Base-by-base conservation (phyloP, 2,797 vertebrate species). In the Spinibarbus caldwelli region DNA sequence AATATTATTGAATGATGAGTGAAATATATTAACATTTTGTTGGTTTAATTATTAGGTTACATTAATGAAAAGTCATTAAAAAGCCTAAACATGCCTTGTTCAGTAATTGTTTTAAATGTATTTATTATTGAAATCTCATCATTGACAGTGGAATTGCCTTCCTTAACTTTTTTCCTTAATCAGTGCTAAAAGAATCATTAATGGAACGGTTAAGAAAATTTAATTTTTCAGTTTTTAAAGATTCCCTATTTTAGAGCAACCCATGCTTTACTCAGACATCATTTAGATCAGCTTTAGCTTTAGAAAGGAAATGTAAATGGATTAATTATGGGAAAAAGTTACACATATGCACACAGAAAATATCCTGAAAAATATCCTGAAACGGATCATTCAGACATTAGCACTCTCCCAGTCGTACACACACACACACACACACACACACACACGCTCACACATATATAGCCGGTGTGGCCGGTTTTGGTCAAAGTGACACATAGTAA, bases 401-500 rank as follows among this genome's bases (percentile, higher is more conserved):
- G 75, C 62, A 47, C 34, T 64, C 62, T 66, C 26, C 4, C 5
- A 78, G 36, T 43, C 2, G 0, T n/a, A n/a, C n/a, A n/a, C n/a
- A n/a, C n/a, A n/a, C n/a, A n/a, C n/a, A n/a, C n/a, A n/a, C n/a
- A n/a, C n/a, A n/a, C 43, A 38, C 77, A 64, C 57, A 68, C 70
- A 73, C 21, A 83, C 45, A 64, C 62, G 19, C 54, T 14, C 15
- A 17, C 21, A 83, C 71, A 73, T 80, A 85, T 43, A 78, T 93
- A 94, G 93, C 93, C 93, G 84, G 78, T 77, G 75, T 85, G 78
- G 86, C 95, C 96, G 68, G 79, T 94, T 95, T 94, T 95, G 96
- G 95, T 95, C 96, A 97, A 96, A 97, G 96, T 97, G 97, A 97
- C 97, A 98, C 97, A 97, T 97, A 98, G 97, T 99, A 99, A 99